Evolutionary conservation across 2,888 invertebrate species (phyloP).

Genomic region (Drosophila nigricruria): DNA sequence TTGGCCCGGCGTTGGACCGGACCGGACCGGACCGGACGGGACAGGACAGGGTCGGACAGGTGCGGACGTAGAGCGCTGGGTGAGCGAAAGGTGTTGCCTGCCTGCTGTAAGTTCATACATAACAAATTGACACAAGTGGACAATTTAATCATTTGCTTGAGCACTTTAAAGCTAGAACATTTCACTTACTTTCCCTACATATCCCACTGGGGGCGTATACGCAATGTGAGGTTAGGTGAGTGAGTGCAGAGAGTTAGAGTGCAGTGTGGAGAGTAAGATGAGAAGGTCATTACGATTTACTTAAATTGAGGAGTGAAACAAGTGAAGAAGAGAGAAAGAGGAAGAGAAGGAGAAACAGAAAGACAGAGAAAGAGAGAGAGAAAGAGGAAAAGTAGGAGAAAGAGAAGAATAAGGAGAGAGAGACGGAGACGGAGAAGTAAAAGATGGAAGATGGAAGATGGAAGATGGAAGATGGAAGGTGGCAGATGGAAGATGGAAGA

Average conservation of each 20-base stretch:
- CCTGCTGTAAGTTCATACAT: conserved; percentile 37
- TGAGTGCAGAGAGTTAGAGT: background rate
- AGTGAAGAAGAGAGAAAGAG: background rate
- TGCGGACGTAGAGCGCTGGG: background rate
- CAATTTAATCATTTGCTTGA: conserved; percentile 11
- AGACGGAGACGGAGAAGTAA: background rate
- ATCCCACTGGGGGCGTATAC: background rate
- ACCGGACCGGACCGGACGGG: too few species aligned
- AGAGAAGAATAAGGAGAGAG: background rate
- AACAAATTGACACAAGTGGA: conserved; percentile 35
- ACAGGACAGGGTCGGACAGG: too few species aligned
- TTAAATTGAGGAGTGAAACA: background rate
- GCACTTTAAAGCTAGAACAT: background rate
- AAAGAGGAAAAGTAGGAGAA: too few species aligned
- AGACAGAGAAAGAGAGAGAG: background rate
- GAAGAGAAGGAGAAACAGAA: background rate
- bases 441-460: background rate
- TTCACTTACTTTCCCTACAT: background rate
- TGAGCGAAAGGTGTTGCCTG: conserved; percentile 6
- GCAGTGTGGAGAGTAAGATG: background rate
- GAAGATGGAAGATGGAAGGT: background rate
- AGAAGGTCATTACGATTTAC: background rate
- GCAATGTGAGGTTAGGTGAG: background rate
- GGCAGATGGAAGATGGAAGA: too few species aligned
- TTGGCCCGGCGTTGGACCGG: background rate